A percentile compares a stretch with the other conserved stretches of the same genome.
phyloP scores from a whole-genome alignment of 1,140 invertebrate species.

The Megalopta genalis region DNA sequence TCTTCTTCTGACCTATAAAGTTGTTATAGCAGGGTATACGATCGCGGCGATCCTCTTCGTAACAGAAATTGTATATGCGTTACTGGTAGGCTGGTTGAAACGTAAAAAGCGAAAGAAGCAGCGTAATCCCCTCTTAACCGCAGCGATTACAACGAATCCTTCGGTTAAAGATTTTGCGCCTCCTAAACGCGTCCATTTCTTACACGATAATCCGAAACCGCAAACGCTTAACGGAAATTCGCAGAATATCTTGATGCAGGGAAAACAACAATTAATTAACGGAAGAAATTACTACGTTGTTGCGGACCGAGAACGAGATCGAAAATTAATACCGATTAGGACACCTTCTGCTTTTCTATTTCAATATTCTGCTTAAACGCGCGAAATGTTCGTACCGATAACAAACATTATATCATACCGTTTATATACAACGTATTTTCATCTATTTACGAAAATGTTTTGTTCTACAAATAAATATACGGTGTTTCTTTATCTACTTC shows the following conservation, averaged over 20 bases:
- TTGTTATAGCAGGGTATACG: constrained; percentile 83
- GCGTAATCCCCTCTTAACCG: not conserved
- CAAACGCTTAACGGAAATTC: constrained; percentile 43
- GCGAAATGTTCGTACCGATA: too few relatives aligned
- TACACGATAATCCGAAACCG: constrained; percentile 52
- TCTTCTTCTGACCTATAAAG: constrained; percentile 86
- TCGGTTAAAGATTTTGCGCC: not conserved
- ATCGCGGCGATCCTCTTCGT: constrained; percentile 83
- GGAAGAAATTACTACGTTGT: constrained; percentile 87
- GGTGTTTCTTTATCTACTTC: too few relatives aligned
- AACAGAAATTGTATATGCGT: constrained; percentile 80
- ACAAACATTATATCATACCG: too few relatives aligned
- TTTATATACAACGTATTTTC: too few relatives aligned
- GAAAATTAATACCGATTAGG: constrained; percentile 84
- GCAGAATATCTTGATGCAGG: constrained; percentile 7
- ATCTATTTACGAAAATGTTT: too few relatives aligned
- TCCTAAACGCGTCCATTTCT: not conserved
- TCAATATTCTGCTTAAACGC: constrained; percentile 76
- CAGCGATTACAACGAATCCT: not conserved
- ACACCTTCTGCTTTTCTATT: constrained; percentile 87
- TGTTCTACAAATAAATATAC: too few relatives aligned
- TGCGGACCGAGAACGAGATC: constrained; percentile 81
- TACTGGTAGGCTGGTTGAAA: not conserved
- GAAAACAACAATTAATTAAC: constrained; percentile 83
- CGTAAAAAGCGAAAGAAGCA: not conserved